Evolutionary conservation across 2,797 vertebrate species (phyloP).

Genomic region (Enteromius radiatus): DNA sequence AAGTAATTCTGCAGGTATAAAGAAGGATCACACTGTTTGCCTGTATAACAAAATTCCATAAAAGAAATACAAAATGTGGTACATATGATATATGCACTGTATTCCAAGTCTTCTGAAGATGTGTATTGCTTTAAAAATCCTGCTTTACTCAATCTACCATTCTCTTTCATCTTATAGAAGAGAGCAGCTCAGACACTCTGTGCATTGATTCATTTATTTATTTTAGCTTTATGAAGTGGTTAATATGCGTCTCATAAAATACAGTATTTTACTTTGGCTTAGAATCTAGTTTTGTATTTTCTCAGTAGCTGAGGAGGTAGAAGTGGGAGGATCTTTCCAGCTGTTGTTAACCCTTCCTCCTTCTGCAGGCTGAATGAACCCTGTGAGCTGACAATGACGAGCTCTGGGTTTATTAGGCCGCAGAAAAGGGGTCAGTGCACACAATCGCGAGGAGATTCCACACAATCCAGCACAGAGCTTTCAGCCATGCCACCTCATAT

Average conservation of each 20-base stretch:
- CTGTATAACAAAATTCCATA: neutral
- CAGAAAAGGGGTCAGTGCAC: slow-evolving; percentile 74
- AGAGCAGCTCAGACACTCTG: neutral
- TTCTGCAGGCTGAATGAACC: slow-evolving; percentile 44
- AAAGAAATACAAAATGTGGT: neutral
- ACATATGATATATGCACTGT: neutral
- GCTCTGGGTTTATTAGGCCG: slow-evolving; percentile 64
- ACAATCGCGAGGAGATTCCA: slow-evolving; percentile 67
- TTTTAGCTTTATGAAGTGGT: neutral
- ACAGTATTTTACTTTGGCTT: neutral
- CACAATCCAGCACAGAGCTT: slow-evolving; percentile 63
- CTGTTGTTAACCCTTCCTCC: slow-evolving; percentile 34
- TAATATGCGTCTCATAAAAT: neutral
- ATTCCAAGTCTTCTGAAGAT: neutral
- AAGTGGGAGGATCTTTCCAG: slow-evolving; percentile 1
- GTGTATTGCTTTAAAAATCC: neutral
- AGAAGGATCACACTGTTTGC: neutral
- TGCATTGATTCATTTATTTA: neutral
- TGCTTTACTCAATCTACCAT: neutral
- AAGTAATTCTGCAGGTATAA: neutral
- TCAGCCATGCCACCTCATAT: slow-evolving; percentile 72
- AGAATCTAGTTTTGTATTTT: neutral
- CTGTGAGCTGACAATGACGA: slow-evolving; percentile 48
- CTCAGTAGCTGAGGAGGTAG: neutral
- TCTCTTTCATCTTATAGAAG: neutral